Conservation (phyloP, 2,113 vertebrate genomes). For the Strix uralensis region DNA sequence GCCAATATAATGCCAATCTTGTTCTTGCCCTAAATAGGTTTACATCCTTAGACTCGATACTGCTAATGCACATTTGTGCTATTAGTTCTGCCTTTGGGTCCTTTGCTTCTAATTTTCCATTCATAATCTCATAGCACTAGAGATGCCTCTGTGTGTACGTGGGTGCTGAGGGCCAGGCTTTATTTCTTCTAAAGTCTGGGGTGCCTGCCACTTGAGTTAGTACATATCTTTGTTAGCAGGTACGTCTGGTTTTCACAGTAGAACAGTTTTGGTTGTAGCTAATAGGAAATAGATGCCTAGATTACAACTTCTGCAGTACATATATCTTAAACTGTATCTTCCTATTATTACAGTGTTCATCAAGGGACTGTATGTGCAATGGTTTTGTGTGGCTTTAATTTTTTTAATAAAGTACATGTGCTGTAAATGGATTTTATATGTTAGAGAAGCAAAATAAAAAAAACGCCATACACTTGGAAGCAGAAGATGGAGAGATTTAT, state of each 20-base stretch:
- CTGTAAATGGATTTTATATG: neutral
- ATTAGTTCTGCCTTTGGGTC: neutral
- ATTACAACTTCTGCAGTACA: neutral
- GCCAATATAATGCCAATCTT: slow-evolving; percentile 31
- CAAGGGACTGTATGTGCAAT: neutral
- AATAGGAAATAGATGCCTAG: neutral
- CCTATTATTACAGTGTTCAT: neutral
- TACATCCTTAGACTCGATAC: slow-evolving; percentile 12
- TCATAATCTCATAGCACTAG: neutral
- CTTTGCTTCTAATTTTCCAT: neutral
- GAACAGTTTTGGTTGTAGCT: neutral
- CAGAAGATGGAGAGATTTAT: neutral
- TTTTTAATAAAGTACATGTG: neutral
- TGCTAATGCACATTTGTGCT: neutral
- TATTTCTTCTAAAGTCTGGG: neutral
- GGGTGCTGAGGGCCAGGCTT: neutral
- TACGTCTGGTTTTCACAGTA: neutral
- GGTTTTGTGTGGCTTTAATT: neutral
- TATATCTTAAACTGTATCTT: neutral
- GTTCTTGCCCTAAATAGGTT: slow-evolving; percentile 17
- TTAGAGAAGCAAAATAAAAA: neutral
- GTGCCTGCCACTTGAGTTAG: rapidly evolving
- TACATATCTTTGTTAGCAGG: neutral
- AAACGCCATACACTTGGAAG: neutral
- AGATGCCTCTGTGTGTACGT: neutral